A percentile compares a stretch with the other conserved stretches of the same genome.
Conservation (phyloP, 2,113 vertebrate species). For the Caranx melampygus region DNA sequence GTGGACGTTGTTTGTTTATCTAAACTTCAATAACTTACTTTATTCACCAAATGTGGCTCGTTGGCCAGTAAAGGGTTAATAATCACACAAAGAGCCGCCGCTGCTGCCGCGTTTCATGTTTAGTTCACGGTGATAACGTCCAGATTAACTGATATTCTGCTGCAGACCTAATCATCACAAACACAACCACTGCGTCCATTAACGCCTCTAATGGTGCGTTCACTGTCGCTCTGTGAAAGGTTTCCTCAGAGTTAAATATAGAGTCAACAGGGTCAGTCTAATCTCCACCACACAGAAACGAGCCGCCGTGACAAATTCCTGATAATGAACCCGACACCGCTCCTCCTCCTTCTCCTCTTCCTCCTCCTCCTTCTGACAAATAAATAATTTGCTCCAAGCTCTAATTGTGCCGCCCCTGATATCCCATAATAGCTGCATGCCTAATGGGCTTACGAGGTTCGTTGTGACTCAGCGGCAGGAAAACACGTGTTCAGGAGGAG, state of each 20-base stretch:
- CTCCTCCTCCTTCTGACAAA: constrained; percentile 24
- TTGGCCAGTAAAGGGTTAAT: too few species aligned
- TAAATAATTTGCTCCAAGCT: constrained; percentile 42
- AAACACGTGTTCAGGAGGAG: constrained; percentile 15
- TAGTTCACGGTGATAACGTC: too few species aligned
- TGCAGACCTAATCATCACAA: too few species aligned
- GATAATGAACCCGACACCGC: constrained; percentile 39
- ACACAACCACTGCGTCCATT: too few species aligned
- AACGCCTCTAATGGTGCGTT: too few species aligned
- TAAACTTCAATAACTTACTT: too few species aligned
- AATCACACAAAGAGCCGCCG: too few species aligned
- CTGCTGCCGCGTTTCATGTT: too few species aligned
- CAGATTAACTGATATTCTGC: too few species aligned
- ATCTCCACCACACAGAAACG: constrained; percentile 4
- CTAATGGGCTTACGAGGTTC: constrained; percentile 44
- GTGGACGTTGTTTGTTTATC: too few species aligned
- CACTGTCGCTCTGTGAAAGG: too few species aligned
- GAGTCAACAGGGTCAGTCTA: neutral
- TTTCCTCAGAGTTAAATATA: neutral
- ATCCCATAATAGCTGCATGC: constrained; percentile 48
- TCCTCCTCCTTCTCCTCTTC: constrained; percentile 7
- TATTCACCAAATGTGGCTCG: too few species aligned
- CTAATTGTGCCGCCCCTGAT: constrained; percentile 25
- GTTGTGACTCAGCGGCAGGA: constrained; percentile 24
- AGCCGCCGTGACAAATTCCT: constrained; percentile 35